Conservation (phyloP, 2,113 vertebrate species). For the Hylia prasina region DNA sequence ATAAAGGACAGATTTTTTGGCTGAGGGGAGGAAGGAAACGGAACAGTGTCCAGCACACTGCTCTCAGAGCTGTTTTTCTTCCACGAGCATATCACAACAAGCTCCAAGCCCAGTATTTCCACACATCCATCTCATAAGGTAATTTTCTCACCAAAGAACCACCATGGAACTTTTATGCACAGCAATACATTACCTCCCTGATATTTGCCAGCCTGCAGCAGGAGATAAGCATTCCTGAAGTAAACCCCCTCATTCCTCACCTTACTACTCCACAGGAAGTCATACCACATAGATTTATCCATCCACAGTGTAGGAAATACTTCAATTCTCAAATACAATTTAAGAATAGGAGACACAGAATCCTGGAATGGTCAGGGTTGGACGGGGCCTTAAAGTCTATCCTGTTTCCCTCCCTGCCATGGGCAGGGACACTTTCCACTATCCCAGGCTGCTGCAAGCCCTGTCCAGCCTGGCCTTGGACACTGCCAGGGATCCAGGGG, state of each 20-base stretch:
- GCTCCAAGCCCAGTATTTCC: not conserved
- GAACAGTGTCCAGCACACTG: not conserved
- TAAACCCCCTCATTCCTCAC: not conserved
- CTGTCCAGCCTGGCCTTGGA: rapidly evolving
- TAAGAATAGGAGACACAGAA: not conserved
- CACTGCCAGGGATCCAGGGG: not conserved
- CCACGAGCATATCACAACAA: not conserved
- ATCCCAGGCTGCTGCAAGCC: not conserved
- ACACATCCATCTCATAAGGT: not conserved
- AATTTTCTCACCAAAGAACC: not conserved
- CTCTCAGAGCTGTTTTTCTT: not conserved
- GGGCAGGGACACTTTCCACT: not conserved
- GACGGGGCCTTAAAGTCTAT: not conserved
- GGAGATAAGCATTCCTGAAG: not conserved
- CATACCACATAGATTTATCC: rapidly evolving
- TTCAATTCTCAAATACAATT: not conserved
- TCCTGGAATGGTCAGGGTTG: not conserved
- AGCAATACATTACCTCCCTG: not conserved
- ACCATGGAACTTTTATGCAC: not conserved
- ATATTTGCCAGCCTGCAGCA: not conserved
- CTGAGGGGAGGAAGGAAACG: not conserved
- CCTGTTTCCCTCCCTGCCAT: too few species aligned
- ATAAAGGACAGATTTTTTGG: not conserved
- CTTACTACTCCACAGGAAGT: not conserved
- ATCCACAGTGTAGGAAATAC: rapidly evolving